Conservation (phyloP, 2,113 vertebrate species). For the Synodontis membranacea region DNA sequence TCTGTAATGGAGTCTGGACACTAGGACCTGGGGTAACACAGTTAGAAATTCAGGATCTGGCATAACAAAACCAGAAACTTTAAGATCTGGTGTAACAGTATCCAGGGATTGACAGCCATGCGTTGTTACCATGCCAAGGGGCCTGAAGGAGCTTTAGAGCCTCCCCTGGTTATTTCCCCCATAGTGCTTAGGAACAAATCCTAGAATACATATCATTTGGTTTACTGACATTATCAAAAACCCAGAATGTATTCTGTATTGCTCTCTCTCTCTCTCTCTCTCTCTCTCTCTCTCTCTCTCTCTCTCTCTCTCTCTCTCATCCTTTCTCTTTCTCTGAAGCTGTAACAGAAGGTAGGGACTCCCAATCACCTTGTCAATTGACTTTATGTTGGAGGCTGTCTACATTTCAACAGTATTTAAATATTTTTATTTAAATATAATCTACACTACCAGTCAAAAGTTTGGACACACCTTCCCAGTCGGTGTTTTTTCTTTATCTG, state of each 20-base stretch:
- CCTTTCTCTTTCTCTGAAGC: neutral
- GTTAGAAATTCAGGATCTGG: neutral
- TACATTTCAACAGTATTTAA: conserved; percentile 1
- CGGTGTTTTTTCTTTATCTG: too few species aligned
- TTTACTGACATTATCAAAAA: neutral
- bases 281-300: neutral
- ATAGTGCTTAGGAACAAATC: too few species aligned
- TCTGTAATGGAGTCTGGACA: neutral
- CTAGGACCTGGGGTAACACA: neutral
- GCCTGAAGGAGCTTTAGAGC: neutral
- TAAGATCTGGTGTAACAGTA: neutral
- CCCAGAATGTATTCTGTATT: neutral
- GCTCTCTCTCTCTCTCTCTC: neutral
- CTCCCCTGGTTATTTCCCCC: too few species aligned
- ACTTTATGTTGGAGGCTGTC: neutral
- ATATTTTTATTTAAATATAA: neutral
- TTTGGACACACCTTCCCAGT: too few species aligned
- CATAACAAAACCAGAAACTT: neutral
- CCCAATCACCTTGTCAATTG: neutral
- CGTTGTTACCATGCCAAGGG: neutral
- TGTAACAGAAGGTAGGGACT: neutral
- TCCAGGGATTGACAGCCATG: neutral
- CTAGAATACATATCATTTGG: too few species aligned
- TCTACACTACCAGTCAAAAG: too few species aligned
- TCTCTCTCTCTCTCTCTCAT: neutral